phyloP scores from a whole-genome alignment of 1,140 invertebrate species.

The Rhopalosiphum maidis region DNA sequence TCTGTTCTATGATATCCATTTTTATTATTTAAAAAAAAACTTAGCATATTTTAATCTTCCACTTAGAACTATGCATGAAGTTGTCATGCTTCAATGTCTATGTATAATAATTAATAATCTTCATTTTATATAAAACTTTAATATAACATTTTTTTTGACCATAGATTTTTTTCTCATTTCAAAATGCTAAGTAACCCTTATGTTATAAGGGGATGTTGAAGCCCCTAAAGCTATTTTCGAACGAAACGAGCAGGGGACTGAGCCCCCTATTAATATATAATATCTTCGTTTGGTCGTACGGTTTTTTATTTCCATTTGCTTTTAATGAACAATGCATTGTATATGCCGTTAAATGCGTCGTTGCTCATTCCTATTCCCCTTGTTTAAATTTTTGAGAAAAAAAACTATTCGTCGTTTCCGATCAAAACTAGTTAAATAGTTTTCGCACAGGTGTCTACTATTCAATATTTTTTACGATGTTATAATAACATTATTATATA shows the following conservation, averaged over 20 bases:
- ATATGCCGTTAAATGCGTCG: no score
- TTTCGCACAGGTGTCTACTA: not conserved
- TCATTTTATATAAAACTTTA: not conserved
- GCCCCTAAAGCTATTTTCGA: not conserved
- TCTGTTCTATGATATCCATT: not conserved
- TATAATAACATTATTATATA: not conserved
- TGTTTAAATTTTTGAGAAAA: not conserved
- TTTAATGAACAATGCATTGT: not conserved
- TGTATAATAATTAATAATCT: not conserved
- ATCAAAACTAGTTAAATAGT: conserved; percentile 2
- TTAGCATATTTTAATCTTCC: not conserved
- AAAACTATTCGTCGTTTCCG: not conserved
- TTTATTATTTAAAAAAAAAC: not conserved
- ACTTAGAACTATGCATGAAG: not conserved
- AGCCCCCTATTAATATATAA: not conserved
- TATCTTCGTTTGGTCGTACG: not conserved
- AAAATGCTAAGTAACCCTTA: not conserved
- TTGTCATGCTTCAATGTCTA: not conserved
- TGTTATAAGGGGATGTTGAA: not conserved
- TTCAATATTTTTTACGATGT: not conserved
- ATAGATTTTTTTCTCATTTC: not conserved
- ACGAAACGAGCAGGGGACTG: no score
- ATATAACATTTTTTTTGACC: not conserved
- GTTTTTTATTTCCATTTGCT: not conserved
- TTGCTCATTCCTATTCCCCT: not conserved